phyloP scores from a whole-genome alignment of 2,113 vertebrate genomes.

The Baryphthengus martii region DNA sequence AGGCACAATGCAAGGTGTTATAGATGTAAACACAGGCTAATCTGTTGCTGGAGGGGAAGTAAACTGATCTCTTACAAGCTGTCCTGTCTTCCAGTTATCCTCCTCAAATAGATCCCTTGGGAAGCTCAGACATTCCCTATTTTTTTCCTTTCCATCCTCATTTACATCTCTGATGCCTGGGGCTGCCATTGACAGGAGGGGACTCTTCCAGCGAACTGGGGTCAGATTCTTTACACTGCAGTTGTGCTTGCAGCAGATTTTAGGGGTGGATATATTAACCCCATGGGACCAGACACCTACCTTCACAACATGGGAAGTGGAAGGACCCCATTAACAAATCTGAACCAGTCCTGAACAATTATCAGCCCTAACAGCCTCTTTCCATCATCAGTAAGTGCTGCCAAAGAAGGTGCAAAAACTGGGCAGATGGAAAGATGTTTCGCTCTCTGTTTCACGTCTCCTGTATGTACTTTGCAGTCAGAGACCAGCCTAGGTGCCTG shows the following conservation, averaged over 20 bases:
- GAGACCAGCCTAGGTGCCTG: neutral
- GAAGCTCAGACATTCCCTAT: neutral
- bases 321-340: neutral
- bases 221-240: neutral
- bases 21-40: neutral
- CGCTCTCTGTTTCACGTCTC: neutral
- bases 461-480: neutral
- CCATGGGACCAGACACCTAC: neutral
- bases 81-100: neutral
- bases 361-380: neutral
- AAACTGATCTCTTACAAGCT: neutral
- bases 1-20: neutral
- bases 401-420: neutral
- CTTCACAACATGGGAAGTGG: neutral
- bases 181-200: neutral
- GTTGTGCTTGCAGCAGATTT: neutral
- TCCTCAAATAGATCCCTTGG: neutral
- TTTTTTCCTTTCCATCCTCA: neutral
- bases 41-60: neutral
- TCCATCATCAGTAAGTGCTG: accelerated
- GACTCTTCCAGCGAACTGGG: neutral
- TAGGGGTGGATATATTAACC: neutral
- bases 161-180: neutral
- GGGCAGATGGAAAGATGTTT: neutral
- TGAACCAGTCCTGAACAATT: neutral